Conservation (phyloP, 2,888 invertebrate species). For the Pediacus dermestoides region DNA sequence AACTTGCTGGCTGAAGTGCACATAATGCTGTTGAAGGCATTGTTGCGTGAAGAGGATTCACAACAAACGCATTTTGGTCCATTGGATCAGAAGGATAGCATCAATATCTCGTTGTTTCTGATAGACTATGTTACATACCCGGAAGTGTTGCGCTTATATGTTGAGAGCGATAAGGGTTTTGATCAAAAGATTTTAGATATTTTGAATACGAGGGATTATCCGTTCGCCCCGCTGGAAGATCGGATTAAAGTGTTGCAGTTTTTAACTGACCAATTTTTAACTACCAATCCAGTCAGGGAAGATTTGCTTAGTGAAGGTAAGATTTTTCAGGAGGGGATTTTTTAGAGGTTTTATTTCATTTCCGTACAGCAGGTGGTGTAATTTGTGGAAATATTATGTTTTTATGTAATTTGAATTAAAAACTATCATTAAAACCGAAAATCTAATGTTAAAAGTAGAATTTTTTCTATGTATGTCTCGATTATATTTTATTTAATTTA, state of each 20-base stretch:
- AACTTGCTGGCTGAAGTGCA: slow-evolving; percentile 90
- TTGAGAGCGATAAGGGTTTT: slow-evolving; percentile 85
- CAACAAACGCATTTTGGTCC: slow-evolving; percentile 96
- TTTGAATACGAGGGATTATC: slow-evolving; percentile 76
- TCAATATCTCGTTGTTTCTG: slow-evolving; percentile 88
- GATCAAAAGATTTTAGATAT: slow-evolving; percentile 69
- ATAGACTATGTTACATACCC: slow-evolving; percentile 97
- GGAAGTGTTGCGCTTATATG: slow-evolving; percentile 82
- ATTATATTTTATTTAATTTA: no score
- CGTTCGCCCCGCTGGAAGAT: slow-evolving; percentile 77
- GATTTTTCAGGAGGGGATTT: slow-evolving; percentile 9
- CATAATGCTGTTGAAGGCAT: slow-evolving; percentile 86
- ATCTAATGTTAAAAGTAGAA: no score
- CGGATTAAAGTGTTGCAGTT: slow-evolving; percentile 81
- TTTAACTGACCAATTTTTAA: slow-evolving; percentile 90
- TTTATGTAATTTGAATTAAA: no score
- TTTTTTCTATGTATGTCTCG: no score
- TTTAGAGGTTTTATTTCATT: slow-evolving; percentile 2
- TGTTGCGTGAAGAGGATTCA: slow-evolving; percentile 88
- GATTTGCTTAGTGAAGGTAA: slow-evolving; percentile 90
- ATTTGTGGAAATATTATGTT: no score
- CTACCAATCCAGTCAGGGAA: slow-evolving; percentile 88
- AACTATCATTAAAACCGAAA: no score
- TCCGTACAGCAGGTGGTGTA: neutral
- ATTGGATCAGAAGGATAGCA: slow-evolving; percentile 94